Evolutionary conservation across 2,113 vertebrate species (phyloP), one percentile per base, ranked within the genome.

Genomic region (Spermophilus dauricus): DNA sequence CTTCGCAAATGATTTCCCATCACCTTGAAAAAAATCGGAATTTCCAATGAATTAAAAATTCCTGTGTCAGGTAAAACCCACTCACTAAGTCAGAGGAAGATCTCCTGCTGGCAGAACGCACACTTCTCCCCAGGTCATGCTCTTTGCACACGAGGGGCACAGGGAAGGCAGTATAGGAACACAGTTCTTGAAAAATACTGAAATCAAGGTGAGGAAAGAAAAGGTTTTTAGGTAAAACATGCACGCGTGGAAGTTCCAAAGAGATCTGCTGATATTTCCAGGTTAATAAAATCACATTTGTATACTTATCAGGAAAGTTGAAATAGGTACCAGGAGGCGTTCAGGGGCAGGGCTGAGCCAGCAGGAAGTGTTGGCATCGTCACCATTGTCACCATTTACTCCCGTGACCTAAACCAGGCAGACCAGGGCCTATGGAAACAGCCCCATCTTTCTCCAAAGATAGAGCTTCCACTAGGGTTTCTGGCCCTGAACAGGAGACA

Each of bases 1-100:
- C 39, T 95, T 94, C 87, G 32, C 11, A 84, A 42, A 37, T 87
- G 30, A 61, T 75, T 90, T 87, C 39, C 48, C 30, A 84, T 72
- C 39, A 51, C 39, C 84, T 93, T 24, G 78, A 81, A 92, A 92
- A 18, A 30, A 73, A 37, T 83, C 67, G 63, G 65, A 81, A 76
- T 94, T 91, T 87, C 39, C 87, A 26, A 37, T 37, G 37, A 37
- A 37, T 37, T 37, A 37, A 37, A 37, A 37, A 28, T 86, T 84
- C 24, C 69, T 63, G 8, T 11, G 30, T 32, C 37, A 85, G 42
- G 28, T 76, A 13, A n/a, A 67, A 48, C 30, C 34, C 58, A 4
- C 42, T 53, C 58, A 2, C 42, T 53, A 48, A 76, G 2, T 76
- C 81, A 73, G 72, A 32, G 4, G 53, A 28, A 18, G 20, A 24